These are phyloP conservation scores for Coregonus sp. DNA, from an alignment of 2,797 vertebrate genomes.

Conservation along the genomic window DNA sequence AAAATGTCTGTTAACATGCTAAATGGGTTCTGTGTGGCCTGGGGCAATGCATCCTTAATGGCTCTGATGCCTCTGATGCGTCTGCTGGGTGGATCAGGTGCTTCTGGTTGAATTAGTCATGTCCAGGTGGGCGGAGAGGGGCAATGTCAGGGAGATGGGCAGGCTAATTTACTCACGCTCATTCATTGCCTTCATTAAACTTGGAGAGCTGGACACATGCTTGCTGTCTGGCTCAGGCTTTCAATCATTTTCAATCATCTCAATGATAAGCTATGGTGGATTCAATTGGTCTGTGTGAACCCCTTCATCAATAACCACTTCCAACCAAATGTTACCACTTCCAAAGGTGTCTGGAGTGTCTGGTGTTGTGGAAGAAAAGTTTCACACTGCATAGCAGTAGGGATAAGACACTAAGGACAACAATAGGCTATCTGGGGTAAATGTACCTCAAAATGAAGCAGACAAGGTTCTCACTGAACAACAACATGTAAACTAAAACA, in stretches of 20 bases:
- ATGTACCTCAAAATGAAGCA: no score
- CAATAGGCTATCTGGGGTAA: neutral
- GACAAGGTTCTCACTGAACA: no score
- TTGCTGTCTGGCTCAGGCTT: slow-evolving; percentile 65
- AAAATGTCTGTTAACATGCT: slow-evolving; percentile 72
- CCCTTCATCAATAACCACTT: neutral
- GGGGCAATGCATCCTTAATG: slow-evolving; percentile 50
- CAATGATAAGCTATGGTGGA: slow-evolving; percentile 55
- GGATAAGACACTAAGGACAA: neutral
- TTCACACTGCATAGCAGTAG: neutral
- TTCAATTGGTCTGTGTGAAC: slow-evolving; percentile 48
- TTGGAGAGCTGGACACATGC: slow-evolving; percentile 68
- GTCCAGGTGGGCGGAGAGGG: slow-evolving; percentile 10
- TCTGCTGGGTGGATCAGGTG: slow-evolving; percentile 74
- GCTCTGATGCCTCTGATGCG: neutral
- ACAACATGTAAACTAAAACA: no score
- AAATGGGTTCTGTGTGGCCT: slow-evolving; percentile 57
- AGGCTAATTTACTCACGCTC: slow-evolving; percentile 74
- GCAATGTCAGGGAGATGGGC: slow-evolving; percentile 57
- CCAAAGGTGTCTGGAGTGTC: neutral
- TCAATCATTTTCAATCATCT: slow-evolving; percentile 62
- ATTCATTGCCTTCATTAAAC: slow-evolving; percentile 79
- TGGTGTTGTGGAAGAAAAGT: neutral
- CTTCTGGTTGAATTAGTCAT: slow-evolving; percentile 55
- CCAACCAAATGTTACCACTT: neutral